A percentile compares a stretch with the other conserved stretches of the same genome.
These are phyloP conservation scores for Oopsacas minuta DNA, from an alignment of 37 sponge, comb jelly and placozoan species.

Conservation along the genomic window DNA sequence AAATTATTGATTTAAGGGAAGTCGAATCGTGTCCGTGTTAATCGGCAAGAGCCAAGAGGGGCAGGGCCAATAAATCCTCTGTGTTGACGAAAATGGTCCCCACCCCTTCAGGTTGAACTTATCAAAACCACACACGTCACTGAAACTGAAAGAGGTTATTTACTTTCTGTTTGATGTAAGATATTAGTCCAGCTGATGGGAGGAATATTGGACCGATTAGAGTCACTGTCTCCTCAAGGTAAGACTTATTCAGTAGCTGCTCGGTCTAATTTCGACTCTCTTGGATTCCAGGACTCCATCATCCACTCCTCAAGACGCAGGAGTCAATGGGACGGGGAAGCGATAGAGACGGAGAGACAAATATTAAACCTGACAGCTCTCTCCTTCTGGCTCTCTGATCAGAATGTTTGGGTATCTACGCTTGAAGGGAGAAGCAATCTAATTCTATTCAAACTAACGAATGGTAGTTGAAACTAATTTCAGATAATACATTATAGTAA, in stretches of 20 bases:
- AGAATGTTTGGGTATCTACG: not conserved
- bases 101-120: too few relatives aligned
- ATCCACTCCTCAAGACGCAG: not conserved
- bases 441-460: not conserved
- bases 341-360: not conserved
- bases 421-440: not conserved
- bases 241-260: not conserved
- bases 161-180: too few relatives aligned
- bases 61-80: too few relatives aligned
- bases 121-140: too few relatives aligned
- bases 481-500: too few relatives aligned
- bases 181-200: too few relatives aligned
- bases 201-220: not conserved
- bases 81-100: too few relatives aligned
- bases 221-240: not conserved
- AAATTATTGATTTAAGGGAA: too few relatives aligned
- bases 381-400: not conserved
- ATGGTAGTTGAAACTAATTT: too few relatives aligned
- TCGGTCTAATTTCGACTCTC: not conserved
- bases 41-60: too few relatives aligned
- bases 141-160: too few relatives aligned
- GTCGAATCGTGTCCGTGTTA: too few relatives aligned
- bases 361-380: not conserved
- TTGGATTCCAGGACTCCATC: not conserved
- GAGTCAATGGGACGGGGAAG: not conserved